Base-by-base conservation (phyloP, 1,140 invertebrate species). In the Neodiprion fabricii region DNA sequence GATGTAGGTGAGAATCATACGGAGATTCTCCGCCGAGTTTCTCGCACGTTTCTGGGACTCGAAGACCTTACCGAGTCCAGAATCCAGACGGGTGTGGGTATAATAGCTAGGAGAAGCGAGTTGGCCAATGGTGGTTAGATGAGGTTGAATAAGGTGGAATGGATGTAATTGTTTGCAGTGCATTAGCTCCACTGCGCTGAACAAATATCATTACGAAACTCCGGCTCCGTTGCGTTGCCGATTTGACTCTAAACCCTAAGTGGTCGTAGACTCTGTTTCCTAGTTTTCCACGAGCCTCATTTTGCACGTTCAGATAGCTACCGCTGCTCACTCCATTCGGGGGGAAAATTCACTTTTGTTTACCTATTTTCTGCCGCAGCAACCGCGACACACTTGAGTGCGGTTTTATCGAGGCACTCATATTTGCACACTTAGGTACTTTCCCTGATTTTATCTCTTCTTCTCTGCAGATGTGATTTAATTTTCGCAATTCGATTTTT, bases 161-260 rank as follows among this genome's bases (percentile, higher is more conserved):
- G 9, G 9, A 61, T 61, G 53, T 61, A 61, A 61, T 61, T 61
- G 53, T 61, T 61, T 61, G 53, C 53, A 61, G 53, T 61, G 53
- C 53, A 61, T 61, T 61, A 61, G 53, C 53, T 61, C 53, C 53
- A 9, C 53, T 17, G 53, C 53, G 53, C 53, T 61, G 53, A 61
- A 61, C 53, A 61, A 61, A 61, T 61, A 61, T 61, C 53, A 61
- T 61, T 61, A 61, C 53, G 11, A 61, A 61, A 61, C 53, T 61
- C 53, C 9, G n/a, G n/a, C 53, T 61, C 53, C 53, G 53, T 61
- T 14, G 53, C 53, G 53, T 12, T 17, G n/a, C n/a, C 9, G n/a
- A 5, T 61, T 61, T 9, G 53, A 61, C 53, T 61, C 53, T 17
- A 61, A 61, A 61, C 11, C 53, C 8, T 61, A 61, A 61, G 9